Conservation (phyloP, 2,797 vertebrate species). For the Myotis findleyi region DNA sequence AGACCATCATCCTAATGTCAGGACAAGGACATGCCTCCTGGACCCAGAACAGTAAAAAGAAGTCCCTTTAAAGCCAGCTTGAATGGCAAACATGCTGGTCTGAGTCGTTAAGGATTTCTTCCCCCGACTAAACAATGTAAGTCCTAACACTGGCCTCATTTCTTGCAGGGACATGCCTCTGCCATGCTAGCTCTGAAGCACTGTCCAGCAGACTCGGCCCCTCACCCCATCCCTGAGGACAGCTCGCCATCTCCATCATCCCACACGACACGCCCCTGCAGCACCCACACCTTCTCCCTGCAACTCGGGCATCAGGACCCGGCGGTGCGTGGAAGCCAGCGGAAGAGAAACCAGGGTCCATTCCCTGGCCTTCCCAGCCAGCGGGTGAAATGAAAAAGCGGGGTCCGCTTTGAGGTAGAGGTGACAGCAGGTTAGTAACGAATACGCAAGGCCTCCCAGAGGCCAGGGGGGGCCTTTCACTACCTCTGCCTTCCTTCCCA, state of each 20-base stretch:
- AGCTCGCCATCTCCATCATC: not conserved
- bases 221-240: not conserved
- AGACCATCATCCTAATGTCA: not conserved
- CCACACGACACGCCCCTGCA: not conserved
- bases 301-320: not conserved
- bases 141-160: slow-evolving; percentile 5
- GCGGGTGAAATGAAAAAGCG: not conserved
- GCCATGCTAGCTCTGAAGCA: not conserved
- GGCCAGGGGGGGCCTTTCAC: not conserved
- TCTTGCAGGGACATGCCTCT: not conserved
- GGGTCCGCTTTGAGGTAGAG: not conserved
- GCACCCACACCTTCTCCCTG: not conserved
- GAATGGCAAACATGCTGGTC: not conserved
- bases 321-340: not conserved
- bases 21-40: not conserved
- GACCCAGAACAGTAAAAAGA: not conserved
- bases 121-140: slow-evolving; percentile 3
- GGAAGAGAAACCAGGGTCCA: not conserved
- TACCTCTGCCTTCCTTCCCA: not conserved
- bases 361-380: not conserved
- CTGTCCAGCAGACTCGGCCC: not conserved
- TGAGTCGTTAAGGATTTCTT: slow-evolving; percentile 33
- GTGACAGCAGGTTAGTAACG: not conserved
- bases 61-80: not conserved
- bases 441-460: not conserved